Conservation (phyloP, 1,140 invertebrate genomes). For the Rhizoglyphus robini region DNA sequence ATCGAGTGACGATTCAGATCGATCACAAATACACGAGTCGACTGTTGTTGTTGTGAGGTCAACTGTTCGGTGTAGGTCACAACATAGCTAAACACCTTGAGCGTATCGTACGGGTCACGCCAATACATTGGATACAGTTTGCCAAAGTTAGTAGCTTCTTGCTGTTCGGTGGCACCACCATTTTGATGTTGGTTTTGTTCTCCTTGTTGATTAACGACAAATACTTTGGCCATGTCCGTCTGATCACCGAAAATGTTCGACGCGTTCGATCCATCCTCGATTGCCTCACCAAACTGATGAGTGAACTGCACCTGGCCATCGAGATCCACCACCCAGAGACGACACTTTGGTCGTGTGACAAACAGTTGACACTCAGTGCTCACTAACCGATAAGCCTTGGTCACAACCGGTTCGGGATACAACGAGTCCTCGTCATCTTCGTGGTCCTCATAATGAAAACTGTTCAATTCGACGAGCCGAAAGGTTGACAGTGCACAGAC, state of each 20-base stretch:
- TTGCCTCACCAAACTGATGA: neutral
- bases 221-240: neutral
- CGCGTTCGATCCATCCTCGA: neutral
- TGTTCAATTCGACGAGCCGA: neutral
- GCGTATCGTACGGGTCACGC: neutral
- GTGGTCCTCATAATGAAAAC: neutral
- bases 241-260: neutral
- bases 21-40: neutral
- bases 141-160: neutral
- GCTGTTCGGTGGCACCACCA: no score
- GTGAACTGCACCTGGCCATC: neutral
- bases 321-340: neutral
- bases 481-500: neutral
- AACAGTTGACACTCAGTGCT: neutral
- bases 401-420: neutral
- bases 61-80: slow-evolving; percentile 10
- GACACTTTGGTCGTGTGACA: slow-evolving; percentile 1
- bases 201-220: no score
- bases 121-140: neutral
- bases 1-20: neutral
- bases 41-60: neutral
- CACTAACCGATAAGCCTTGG: neutral
- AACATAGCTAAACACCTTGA: neutral
- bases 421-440: neutral
- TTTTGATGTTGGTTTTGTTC: no score